Base-by-base conservation (phyloP, 2,888 invertebrate species). In the Metacarcinus magister region DNA sequence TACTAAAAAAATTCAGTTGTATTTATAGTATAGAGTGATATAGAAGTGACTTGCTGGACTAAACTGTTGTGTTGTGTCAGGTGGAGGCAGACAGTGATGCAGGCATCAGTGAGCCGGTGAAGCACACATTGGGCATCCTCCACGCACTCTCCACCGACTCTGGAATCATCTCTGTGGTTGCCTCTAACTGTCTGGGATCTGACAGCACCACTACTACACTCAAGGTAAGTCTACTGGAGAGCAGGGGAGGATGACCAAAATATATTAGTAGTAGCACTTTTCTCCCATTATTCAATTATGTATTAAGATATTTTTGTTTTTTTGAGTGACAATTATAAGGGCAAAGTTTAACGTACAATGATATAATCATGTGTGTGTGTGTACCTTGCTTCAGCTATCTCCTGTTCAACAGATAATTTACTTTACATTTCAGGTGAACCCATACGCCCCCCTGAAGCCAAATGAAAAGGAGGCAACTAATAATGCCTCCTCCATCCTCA, bases 71-170 rank as follows among this genome's bases (percentile, higher is more conserved):
- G 54, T 54, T 54, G 23, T 75, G 48, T 44, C 95, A 96, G 95
- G 94, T 95, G n/a, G 93, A 96, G 48, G 92, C 92, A 28, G 95
- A 96, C 44, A 95, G 95, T 39, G 97, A 95, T 32, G 95, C 89
- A 32, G 96, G 95, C 19, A 28, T 93, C 5, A 95, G 95, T 8
- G 96, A 95, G 23, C 96, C 94, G 23, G 54, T 95, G 32, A 91
- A 92, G 97, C 98, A 98, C 97, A 98, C 98, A 97, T 98, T 98
- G 97, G 98, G 98, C 97, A 98, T 98, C 97, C 97, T 98, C 96
- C 98, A 98, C 97, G 98, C 98, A 97, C 98, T 98, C 97, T 98
- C 98, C 96, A 97, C 97, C 16, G 98, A 98, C 97, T 97, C 97
- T 87, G 97, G 97, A 46, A 97, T 97, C 54, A 97, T 97, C 96